Evolutionary conservation across 2,113 vertebrate species (phyloP), one percentile per base, ranked within the genome.

Genomic region (Amphiprion percula): DNA sequence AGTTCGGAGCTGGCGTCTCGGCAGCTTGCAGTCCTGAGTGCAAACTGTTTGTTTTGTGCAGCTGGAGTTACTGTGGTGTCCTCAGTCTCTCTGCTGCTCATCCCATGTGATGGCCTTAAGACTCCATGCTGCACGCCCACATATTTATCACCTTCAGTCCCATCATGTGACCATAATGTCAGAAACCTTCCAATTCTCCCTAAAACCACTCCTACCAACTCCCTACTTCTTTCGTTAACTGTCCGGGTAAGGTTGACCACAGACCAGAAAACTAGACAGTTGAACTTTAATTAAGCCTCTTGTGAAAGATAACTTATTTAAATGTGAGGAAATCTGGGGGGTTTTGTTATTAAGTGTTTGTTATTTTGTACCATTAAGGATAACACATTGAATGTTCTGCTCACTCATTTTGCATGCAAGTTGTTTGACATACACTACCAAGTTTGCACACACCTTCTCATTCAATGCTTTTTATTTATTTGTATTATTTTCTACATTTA

Each of bases 111-210:
- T 64, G 28, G 10, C 33, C 74, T 10, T 67, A 64, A 46, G n/a
- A 12, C 63, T 39, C 53, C n/a, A 17, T 15, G 26, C n/a, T 19
- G 12, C 46, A 66, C 11, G 47, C 46, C 66, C 47, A 62, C 67
- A 17, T 69, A 60, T 77, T 71, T 64, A 61, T 74, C 62, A 74
- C 26, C 68, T 73, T 49, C 71, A 28, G 70, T n/a, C 24, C n/a
- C 1, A 46, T 82, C 87, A 90, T 85, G 85, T 88, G 86, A 86
- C 21, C 14, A n/a, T 69, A 81, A 87, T 74, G 49, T 12, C 49
- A 37, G 28, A 26, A 63, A 73, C 75, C 17, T 41, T 71, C 52
- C 19, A 66, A 37, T 17, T 72, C 21, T 8, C 30, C n/a, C 0
- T 9, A 67, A 26, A 77, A 65, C 84, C 74, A 68, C 58, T 85